A percentile compares a stretch with the other conserved stretches of the same genome.
Conservation (phyloP, 2,888 invertebrate genomes). For the Lymantria dispar region DNA sequence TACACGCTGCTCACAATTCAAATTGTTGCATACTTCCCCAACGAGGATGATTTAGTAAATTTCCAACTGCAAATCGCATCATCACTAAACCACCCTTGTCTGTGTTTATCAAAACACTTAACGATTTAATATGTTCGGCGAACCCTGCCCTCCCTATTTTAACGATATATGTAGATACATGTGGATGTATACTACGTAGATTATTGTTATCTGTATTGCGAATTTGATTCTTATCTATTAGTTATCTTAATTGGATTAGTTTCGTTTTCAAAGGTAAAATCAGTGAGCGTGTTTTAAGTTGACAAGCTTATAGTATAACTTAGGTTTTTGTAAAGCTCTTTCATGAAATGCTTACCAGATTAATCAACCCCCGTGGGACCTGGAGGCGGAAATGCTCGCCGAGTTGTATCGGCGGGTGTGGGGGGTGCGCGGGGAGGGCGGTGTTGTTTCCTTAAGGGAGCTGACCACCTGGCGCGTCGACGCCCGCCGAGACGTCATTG, state of each 20-base stretch:
- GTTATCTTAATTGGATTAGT: conserved; percentile 30
- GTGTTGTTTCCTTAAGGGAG: too few relatives aligned
- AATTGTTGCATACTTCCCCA: conserved; percentile 57
- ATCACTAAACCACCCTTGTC: conserved; percentile 65
- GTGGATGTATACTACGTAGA: conserved; percentile 51
- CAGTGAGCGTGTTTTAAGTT: not conserved
- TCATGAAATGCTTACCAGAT: not conserved
- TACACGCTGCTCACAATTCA: conserved; percentile 30
- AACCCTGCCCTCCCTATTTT: conserved; percentile 57
- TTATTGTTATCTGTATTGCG: conserved; percentile 43
- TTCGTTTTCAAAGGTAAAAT: conserved; percentile 5
- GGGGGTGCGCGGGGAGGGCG: too few relatives aligned
- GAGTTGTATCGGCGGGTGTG: too few relatives aligned
- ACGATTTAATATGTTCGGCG: conserved; percentile 77
- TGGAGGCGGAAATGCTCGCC: too few relatives aligned
- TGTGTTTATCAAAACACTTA: conserved; percentile 82
- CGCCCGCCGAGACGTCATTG: too few relatives aligned
- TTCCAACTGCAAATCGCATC: conserved; percentile 66
- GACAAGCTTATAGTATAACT: not conserved
- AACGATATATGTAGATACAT: conserved; percentile 38
- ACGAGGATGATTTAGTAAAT: conserved; percentile 67
- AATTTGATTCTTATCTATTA: conserved; percentile 30
- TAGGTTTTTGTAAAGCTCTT: not conserved
- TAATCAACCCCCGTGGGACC: too few relatives aligned
- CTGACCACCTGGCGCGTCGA: too few relatives aligned